phyloP scores from a whole-genome alignment of 2,113 vertebrate genomes.

The Hippolais icterina region DNA sequence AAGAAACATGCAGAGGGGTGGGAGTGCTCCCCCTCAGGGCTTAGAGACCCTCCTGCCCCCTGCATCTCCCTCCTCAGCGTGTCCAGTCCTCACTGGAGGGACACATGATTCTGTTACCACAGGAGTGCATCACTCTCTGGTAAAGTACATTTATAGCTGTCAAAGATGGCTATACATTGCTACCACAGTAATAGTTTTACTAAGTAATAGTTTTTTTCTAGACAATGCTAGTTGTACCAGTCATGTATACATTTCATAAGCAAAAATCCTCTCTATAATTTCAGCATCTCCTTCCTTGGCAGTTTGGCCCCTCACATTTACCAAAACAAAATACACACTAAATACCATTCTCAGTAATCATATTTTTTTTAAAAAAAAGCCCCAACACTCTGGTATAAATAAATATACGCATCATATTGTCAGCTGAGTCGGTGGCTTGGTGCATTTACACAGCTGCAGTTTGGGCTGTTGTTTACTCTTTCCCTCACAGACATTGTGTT shows the following conservation, averaged over 20 bases:
- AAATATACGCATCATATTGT: neutral
- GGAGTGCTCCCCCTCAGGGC: rapidly evolving
- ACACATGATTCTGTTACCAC: too few species aligned
- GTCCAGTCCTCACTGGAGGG: neutral
- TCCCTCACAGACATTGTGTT: neutral
- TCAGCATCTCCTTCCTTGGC: neutral
- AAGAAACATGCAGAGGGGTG: neutral
- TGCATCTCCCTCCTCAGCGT: neutral
- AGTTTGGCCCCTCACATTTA: neutral
- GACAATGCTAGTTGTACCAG: neutral
- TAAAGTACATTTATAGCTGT: neutral
- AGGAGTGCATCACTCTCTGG: neutral
- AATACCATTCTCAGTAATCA: neutral
- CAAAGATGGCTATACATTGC: neutral
- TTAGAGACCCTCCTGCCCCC: neutral
- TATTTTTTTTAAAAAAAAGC: neutral
- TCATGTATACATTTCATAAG: neutral
- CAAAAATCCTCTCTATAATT: neutral
- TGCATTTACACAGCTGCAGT: slow-evolving; percentile 33
- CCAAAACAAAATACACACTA: neutral
- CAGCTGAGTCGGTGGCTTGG: neutral
- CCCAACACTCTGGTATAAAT: neutral
- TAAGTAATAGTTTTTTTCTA: neutral
- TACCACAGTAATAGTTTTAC: neutral
- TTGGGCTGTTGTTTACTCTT: neutral